Percentiles rank a stretch among this genome's conserved stretches.
Conservation (phyloP, 2,797 vertebrate genomes). For the Hipposideros larvatus region DNA sequence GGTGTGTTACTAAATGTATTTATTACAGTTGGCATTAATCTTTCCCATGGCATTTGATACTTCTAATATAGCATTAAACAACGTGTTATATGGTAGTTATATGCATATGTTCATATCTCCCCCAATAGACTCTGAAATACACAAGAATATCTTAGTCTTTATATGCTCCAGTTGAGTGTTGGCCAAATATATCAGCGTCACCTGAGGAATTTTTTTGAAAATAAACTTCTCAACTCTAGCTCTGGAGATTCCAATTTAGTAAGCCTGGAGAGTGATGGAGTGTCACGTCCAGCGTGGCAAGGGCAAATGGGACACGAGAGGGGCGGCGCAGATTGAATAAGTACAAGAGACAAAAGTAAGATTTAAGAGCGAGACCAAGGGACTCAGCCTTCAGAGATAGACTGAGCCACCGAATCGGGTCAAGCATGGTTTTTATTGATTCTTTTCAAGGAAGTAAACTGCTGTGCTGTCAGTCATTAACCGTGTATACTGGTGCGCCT, state of each 20-base stretch:
- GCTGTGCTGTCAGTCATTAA: no score
- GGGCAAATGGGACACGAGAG: no score
- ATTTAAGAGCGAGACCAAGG: no score
- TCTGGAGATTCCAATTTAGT: slow-evolving; percentile 17
- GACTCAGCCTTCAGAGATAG: no score
- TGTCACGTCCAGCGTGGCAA: no score
- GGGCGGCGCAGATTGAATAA: no score
- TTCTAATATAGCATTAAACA: slow-evolving; percentile 44
- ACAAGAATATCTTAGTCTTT: background rate
- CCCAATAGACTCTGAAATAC: background rate
- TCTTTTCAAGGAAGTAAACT: no score
- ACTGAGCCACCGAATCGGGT: no score
- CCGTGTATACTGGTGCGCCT: no score
- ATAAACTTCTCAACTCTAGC: background rate
- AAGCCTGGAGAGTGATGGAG: background rate
- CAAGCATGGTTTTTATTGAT: no score
- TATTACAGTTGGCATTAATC: slow-evolving; percentile 47
- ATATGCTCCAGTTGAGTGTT: background rate
- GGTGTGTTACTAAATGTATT: slow-evolving; percentile 40
- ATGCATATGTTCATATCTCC: slow-evolving; percentile 16
- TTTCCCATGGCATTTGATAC: background rate
- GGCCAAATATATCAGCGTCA: slow-evolving; percentile 5
- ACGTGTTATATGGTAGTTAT: background rate
- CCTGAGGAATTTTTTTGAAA: background rate
- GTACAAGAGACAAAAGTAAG: no score